Evolutionary conservation across 2,797 vertebrate genomes (phyloP).

Genomic region (Oreortyx pictus): DNA sequence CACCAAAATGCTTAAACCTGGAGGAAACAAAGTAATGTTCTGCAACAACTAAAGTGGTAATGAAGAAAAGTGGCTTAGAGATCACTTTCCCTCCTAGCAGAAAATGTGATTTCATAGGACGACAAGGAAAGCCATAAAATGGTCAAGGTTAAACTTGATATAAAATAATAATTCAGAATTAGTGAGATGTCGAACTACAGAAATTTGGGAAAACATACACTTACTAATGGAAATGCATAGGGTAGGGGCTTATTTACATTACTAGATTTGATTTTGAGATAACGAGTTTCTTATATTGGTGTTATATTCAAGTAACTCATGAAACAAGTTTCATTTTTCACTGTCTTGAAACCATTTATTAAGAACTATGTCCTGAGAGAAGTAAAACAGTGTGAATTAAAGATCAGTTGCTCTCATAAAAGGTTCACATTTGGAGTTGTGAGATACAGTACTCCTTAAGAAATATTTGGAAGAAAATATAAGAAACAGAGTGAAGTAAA

Average conservation of each 20-base stretch:
- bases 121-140: not conserved
- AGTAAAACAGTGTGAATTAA: not conserved
- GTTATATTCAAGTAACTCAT: not conserved
- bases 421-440: not conserved
- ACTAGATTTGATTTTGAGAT: not conserved
- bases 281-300: not conserved
- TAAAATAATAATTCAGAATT: not conserved
- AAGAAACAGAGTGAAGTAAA: not conserved
- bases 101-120: not conserved
- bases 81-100: not conserved
- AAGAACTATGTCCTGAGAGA: not conserved
- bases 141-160: not conserved
- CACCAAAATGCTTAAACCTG: not conserved
- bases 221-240: not conserved
- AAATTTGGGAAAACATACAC: not conserved
- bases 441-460: not conserved
- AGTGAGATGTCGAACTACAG: fast-evolving
- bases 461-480: not conserved
- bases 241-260: not conserved
- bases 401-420: not conserved
- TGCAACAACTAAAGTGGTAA: not conserved
- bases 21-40: not conserved
- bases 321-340: not conserved
- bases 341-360: not conserved
- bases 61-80: not conserved